Evolutionary conservation across 1,140 invertebrate species (phyloP).

Genomic region (Arctopsyche grandis): DNA sequence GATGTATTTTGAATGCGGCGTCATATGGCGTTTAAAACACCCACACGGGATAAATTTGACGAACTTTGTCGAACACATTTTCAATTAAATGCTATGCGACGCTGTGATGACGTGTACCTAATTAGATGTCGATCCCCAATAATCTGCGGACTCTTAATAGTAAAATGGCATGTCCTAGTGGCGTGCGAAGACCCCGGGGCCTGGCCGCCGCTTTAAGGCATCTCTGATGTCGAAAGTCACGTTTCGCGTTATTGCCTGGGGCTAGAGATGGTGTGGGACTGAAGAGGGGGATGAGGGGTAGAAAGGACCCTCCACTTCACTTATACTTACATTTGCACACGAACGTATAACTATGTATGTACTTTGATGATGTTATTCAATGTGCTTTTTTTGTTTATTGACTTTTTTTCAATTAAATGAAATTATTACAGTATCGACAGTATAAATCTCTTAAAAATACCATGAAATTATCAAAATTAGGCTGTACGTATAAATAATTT

Average conservation of each 20-base stretch:
- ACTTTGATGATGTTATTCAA: no score
- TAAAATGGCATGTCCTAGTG: conserved; percentile 38
- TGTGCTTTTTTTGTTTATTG: no score
- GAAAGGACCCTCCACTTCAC: neutral
- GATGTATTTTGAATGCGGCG: no score
- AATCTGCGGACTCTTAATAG: conserved; percentile 32
- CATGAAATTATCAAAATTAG: no score
- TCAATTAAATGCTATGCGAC: conserved; percentile 2
- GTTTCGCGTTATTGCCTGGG: conserved; percentile 39
- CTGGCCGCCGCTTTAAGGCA: conserved; percentile 29
- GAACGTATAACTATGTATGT: no score
- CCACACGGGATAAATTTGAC: no score
- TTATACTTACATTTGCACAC: no score
- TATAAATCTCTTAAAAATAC: no score
- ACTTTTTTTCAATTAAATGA: no score
- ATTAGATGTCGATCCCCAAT: conserved; percentile 37
- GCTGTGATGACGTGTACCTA: conserved; percentile 28
- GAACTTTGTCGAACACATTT: conserved; percentile 1
- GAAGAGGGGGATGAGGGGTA: neutral
- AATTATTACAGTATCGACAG: no score
- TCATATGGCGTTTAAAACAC: no score
- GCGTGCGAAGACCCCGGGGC: conserved; percentile 24
- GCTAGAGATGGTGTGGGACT: neutral
- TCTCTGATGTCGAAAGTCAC: conserved; percentile 40
- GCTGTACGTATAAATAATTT: no score